Evolutionary conservation across 1,140 invertebrate genomes (phyloP).

Genomic region (Drosophila teissieri): DNA sequence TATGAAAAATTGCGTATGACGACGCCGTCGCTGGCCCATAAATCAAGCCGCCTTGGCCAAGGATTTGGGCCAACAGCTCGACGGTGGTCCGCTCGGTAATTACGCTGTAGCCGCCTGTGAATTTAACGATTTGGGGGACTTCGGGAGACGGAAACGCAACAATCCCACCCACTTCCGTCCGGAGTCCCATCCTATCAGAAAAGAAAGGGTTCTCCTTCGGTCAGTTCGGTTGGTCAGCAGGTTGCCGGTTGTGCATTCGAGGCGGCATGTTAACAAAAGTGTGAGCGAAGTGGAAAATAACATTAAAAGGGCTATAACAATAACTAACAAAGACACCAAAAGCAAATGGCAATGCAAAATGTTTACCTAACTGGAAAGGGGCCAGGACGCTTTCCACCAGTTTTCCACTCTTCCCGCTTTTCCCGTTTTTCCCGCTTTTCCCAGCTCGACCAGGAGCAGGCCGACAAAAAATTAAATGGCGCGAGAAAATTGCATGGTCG

Average conservation of each 20-base stretch:
- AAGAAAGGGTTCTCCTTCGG: slow-evolving; percentile 56
- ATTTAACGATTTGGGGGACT: slow-evolving; percentile 68
- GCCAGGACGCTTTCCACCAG: slow-evolving; percentile 14
- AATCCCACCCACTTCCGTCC: slow-evolving; percentile 26
- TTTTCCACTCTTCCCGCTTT: slow-evolving; percentile 5
- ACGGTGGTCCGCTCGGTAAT: slow-evolving; percentile 64
- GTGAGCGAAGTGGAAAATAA: slow-evolving; percentile 83
- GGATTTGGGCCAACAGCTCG: slow-evolving; percentile 75
- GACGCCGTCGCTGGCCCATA: slow-evolving; percentile 71
- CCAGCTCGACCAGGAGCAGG: slow-evolving; percentile 32
- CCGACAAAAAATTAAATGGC: slow-evolving; percentile 80
- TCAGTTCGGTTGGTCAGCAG: slow-evolving; percentile 57
- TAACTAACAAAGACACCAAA: slow-evolving; percentile 83
- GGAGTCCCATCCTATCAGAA: slow-evolving; percentile 8
- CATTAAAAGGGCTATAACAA: slow-evolving; percentile 81
- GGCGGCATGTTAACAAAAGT: slow-evolving; percentile 79
- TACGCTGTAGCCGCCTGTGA: slow-evolving; percentile 82
- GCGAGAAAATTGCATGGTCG: slow-evolving; percentile 81
- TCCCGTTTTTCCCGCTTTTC: slow-evolving; percentile 9
- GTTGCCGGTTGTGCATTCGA: slow-evolving; percentile 38
- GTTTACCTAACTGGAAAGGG: slow-evolving; percentile 50
- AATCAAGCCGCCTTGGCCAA: slow-evolving; percentile 74
- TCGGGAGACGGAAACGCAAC: slow-evolving; percentile 64
- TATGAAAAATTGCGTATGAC: slow-evolving; percentile 83
- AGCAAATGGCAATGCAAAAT: slow-evolving; percentile 79